Conservation (phyloP, 2,888 invertebrate genomes). For the Drosophila mulleri region DNA sequence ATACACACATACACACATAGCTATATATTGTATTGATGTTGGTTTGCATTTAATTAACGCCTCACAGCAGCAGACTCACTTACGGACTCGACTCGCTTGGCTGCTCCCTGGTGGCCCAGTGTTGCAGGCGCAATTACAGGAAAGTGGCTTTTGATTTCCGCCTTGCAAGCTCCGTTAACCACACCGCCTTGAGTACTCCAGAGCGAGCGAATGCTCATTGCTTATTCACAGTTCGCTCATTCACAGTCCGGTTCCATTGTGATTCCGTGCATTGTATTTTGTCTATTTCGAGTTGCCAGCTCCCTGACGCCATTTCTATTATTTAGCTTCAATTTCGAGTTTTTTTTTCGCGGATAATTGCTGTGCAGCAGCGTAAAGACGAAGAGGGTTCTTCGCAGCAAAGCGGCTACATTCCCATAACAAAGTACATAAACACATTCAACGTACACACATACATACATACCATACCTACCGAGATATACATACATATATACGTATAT, state of each 20-base stretch:
- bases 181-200: slow-evolving; percentile 53
- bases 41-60: slow-evolving; percentile 73
- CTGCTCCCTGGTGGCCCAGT: slow-evolving; percentile 30
- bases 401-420: slow-evolving; percentile 7
- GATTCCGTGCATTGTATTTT: slow-evolving; percentile 56
- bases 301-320: slow-evolving; percentile 16
- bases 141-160: slow-evolving; percentile 69
- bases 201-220: slow-evolving; percentile 32
- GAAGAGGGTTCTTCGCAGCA: slow-evolving; percentile 18
- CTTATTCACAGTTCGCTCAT: slow-evolving; percentile 55
- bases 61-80: slow-evolving; percentile 24
- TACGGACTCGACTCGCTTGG: slow-evolving; percentile 10
- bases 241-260: slow-evolving; percentile 45
- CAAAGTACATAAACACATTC: neutral
- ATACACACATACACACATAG: no score
- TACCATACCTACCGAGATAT: no score
- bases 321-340: slow-evolving; percentile 49
- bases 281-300: slow-evolving; percentile 43
- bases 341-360: slow-evolving; percentile 60
- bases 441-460: neutral
- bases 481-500: neutral
- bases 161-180: slow-evolving; percentile 61
- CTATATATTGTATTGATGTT: slow-evolving; percentile 18
- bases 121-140: slow-evolving; percentile 59
- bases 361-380: slow-evolving; percentile 37